These are phyloP conservation scores for Lasiommata megera DNA, from an alignment of 2,888 invertebrate species.

Conservation along the genomic window DNA sequence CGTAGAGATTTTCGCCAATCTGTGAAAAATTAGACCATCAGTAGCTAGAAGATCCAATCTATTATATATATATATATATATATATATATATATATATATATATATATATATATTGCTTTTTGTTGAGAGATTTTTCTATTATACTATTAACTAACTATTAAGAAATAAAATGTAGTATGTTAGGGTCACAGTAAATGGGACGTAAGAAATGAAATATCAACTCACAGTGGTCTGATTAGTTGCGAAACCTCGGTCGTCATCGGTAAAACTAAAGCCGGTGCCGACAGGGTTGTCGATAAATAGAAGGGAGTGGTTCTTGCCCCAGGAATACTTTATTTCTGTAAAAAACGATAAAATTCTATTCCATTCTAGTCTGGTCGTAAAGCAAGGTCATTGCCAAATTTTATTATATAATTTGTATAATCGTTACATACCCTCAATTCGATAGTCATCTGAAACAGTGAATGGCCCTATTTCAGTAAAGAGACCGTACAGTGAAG, in stretches of 20 bases:
- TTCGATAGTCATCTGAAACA: conserved; percentile 61
- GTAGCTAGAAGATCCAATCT: neutral
- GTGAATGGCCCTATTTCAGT: conserved; percentile 84
- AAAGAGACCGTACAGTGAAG: conserved; percentile 80
- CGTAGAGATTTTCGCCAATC: conserved; percentile 83
- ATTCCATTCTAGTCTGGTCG: neutral
- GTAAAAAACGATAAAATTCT: conserved; percentile 30
- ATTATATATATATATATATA: neutral
- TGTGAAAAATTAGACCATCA: conserved; percentile 34
- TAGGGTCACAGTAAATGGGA: no score
- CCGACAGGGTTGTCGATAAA: conserved; percentile 87
- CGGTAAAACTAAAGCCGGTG: conserved; percentile 85
- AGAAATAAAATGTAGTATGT: no score
- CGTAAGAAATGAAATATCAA: conserved; percentile 2
- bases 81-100: neutral
- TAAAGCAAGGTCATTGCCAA: no score
- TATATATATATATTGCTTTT: no score
- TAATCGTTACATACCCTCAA: conserved; percentile 50
- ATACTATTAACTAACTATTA: no score
- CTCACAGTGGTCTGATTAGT: conserved; percentile 82
- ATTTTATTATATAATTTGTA: no score
- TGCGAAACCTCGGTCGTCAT: conserved; percentile 81
- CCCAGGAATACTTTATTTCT: conserved; percentile 83
- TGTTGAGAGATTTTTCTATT: no score
- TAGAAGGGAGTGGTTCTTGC: conserved; percentile 82